A percentile compares a stretch with the other conserved stretches of the same genome.
Evolutionary conservation across 2,797 vertebrate genomes (phyloP).

Genomic region (Pachyuromys duprasi): DNA sequence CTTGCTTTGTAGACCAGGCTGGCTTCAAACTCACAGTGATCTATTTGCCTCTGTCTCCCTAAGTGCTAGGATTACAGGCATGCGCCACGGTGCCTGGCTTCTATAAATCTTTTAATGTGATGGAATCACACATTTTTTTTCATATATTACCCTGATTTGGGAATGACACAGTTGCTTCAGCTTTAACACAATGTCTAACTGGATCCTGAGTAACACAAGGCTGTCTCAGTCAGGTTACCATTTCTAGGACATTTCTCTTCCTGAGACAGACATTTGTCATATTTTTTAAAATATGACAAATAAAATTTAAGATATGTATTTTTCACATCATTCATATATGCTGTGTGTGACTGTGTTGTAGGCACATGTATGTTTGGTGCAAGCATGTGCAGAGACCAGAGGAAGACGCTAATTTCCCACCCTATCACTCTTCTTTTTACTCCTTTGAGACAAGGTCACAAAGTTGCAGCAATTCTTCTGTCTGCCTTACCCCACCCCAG

Average conservation of each 20-base stretch:
- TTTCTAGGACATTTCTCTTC: background rate
- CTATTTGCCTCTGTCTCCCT: too few species aligned
- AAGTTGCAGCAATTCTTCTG: background rate
- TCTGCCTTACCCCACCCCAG: background rate
- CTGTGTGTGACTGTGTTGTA: too few species aligned
- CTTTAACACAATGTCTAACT: background rate
- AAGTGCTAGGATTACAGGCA: too few species aligned
- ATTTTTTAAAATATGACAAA: too few species aligned
- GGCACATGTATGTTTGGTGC: background rate
- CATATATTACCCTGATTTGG: background rate
- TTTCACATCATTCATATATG: background rate
- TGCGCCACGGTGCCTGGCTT: too few species aligned
- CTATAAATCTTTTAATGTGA: background rate
- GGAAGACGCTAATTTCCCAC: background rate
- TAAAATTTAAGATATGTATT: background rate
- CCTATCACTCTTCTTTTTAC: background rate
- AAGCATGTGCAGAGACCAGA: background rate
- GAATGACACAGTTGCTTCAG: background rate
- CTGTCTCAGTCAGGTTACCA: background rate
- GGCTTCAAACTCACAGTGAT: too few species aligned
- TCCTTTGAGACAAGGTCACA: background rate
- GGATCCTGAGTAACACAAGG: constrained; percentile 11
- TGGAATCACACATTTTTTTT: background rate
- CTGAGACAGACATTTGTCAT: background rate
- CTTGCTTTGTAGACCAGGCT: too few species aligned